phyloP scores from a whole-genome alignment of 2,888 invertebrate species.

The Agrochola litura region DNA sequence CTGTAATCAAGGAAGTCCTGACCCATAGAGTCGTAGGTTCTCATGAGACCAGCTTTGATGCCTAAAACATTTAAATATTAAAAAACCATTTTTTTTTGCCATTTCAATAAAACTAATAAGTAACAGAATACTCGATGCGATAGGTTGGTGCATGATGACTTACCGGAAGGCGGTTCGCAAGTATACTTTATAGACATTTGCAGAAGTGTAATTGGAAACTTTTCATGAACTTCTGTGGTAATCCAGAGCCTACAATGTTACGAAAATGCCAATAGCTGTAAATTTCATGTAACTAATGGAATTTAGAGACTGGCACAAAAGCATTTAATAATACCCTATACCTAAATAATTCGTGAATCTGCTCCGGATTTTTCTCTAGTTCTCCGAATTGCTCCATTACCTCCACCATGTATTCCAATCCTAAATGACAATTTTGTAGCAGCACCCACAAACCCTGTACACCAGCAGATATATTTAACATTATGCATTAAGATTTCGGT shows the following conservation, averaged over 20 bases:
- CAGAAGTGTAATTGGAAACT: constrained; percentile 95
- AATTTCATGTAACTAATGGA: constrained; percentile 5
- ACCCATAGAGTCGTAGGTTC: constrained; percentile 95
- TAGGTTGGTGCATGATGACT: constrained; percentile 5
- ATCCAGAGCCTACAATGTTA: constrained; percentile 93
- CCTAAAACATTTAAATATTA: constrained; percentile 83
- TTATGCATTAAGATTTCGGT: background rate
- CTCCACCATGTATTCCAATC: constrained; percentile 96
- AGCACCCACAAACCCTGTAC: constrained; percentile 95
- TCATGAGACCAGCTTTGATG: constrained; percentile 94
- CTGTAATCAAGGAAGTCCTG: constrained; percentile 96
- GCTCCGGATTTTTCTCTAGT: constrained; percentile 89
- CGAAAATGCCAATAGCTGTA: background rate
- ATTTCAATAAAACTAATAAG: background rate
- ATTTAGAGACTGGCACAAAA: background rate
- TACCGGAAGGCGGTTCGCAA: constrained; percentile 96
- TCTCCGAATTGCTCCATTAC: constrained; percentile 92
- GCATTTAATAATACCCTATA: constrained; percentile 61
- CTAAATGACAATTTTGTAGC: constrained; percentile 97
- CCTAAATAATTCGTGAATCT: constrained; percentile 86
- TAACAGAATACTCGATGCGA: constrained; percentile 72
- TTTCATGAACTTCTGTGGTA: constrained; percentile 95
- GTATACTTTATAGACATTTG: constrained; percentile 97
- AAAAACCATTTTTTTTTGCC: background rate
- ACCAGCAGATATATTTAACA: constrained; percentile 16